Base-by-base conservation (phyloP, 2,888 invertebrate genomes). In the Cremastobaeus sp. region DNA sequence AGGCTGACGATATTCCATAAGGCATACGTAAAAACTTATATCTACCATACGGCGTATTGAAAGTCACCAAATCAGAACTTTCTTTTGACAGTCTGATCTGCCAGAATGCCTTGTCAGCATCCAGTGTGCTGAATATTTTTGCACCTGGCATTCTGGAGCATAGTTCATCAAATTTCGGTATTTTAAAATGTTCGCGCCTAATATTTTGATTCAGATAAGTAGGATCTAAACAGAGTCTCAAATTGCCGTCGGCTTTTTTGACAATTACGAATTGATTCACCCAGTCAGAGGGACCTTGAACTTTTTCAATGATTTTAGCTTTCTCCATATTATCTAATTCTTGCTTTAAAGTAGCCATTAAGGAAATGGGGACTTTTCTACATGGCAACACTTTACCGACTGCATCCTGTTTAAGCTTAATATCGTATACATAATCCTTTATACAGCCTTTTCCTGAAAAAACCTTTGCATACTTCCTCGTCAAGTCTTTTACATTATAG, bases 81-180 rank as follows among this genome's bases (percentile, higher is more conserved):
- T 48, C 32, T 12, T 78, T 62, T 9, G 66, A 62, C 6, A 83
- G 57, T 65, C 66, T 72, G 1, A 83, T 65, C 43, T 79, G 76
- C 71, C 60, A 81, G 68, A 83, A 82, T 1, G 78, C 81, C 11
- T 64, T 28, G 3, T 72, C 74, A 2, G 78, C 77, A 70, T 84
- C 82, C 15, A 82, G 21, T 4, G 68, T 76, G 12, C 71, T 77
- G 45, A 81, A 83, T 9, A 76, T 17, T 50, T 70, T 76, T 9
- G 79, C 75, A 15, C 74, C 76, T 14, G 34, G 3, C 52, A 83
- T 66, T 68, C 81, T 76, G 4, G 74, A 43, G 17, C 77, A 64
- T 3, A 82, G 76, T 76, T 84, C 79, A 9, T 83, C 82, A 15
- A 81, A 77, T 0, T 78, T 39, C n/a, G n/a, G n/a, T n/a, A n/a